Evolutionary conservation across 2,113 vertebrate species (phyloP), one percentile per base, ranked within the genome.

Genomic region (Ammodytes marinus): DNA sequence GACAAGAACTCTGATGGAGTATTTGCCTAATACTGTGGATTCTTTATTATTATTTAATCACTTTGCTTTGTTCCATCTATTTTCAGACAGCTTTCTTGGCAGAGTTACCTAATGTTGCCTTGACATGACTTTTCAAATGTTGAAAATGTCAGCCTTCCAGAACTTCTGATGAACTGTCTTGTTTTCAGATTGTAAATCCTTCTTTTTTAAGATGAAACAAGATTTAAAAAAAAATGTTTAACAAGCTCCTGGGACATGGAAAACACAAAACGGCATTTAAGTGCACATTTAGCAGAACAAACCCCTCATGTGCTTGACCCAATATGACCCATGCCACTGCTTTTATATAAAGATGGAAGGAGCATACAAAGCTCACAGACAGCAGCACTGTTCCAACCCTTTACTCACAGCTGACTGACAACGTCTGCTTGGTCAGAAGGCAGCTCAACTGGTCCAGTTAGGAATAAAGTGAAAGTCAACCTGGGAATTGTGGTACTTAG

Each of bases 121-220:
- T 52, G 42, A 80, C 37, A 75, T 40, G 45, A 50, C 27, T 27
- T 27, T 27, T 27, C 27, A 63, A 58, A 69, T 60, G 19, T 5
- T 27, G 27, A 66, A 50, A 63, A 70, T 9, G 47, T 74, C 15
- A 74, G 50, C 60, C 72, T 85, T 84, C 82, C 40, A 71, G 40
- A 73, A 78, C 65, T 53, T 80, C 50, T 2, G 1, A 55, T 67
- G 14, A 74, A 10, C 39, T 66, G 55, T 54, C 60, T 67, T 1
- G 4, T 35, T 66, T 61, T 73, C 50, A 40, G 43, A 67, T 47
- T 68, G 35, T 46, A 12, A 61, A 69, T 52, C 35, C 0, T 69
- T 54, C 1, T 19, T 77, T 27, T 63, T 5, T 57, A 50, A 15
- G 0, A 65, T 55, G 37, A 54, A 57, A 27, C 49, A 52, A 15